Evolutionary conservation across 2,797 vertebrate genomes (phyloP).

Genomic region (Sciaenops ocellatus): DNA sequence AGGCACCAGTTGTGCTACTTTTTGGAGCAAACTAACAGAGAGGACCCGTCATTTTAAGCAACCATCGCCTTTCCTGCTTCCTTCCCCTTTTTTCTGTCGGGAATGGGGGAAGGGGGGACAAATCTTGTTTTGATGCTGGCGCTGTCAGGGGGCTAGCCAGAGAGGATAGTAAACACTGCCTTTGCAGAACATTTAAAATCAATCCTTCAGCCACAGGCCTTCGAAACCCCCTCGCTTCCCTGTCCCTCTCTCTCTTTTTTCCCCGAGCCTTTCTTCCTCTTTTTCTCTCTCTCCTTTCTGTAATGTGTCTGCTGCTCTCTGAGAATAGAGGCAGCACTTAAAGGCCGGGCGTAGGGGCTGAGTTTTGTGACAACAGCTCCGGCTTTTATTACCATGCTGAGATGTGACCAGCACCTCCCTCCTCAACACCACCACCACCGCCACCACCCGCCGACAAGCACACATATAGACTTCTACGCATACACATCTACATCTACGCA

Average conservation of each 20-base stretch:
- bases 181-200: constrained; percentile 87
- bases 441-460: constrained; percentile 16
- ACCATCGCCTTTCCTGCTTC: constrained; percentile 47
- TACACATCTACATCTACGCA: constrained; percentile 35
- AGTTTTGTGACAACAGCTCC: constrained; percentile 78
- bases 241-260: constrained; percentile 41
- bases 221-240: constrained; percentile 52
- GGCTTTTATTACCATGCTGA: constrained; percentile 79
- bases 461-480: constrained; percentile 37
- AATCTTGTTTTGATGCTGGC: constrained; percentile 82
- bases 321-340: constrained; percentile 82
- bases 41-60: constrained; percentile 52
- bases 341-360: constrained; percentile 71
- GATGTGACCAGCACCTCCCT: constrained; percentile 70
- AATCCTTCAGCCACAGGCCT: constrained; percentile 83
- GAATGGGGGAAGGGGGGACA: constrained; percentile 57
- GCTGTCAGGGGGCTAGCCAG: constrained; percentile 79
- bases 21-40: constrained; percentile 33
- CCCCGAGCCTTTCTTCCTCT: constrained; percentile 58
- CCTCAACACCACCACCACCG: background rate
- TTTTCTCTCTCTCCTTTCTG: constrained; percentile 64
- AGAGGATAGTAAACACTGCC: constrained; percentile 82
- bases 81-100: constrained; percentile 38
- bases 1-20: constrained; percentile 19
- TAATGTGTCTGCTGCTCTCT: constrained; percentile 79